phyloP scores from a whole-genome alignment of 92 coral and sea anemone genomes.

The Actinernus sp. region DNA sequence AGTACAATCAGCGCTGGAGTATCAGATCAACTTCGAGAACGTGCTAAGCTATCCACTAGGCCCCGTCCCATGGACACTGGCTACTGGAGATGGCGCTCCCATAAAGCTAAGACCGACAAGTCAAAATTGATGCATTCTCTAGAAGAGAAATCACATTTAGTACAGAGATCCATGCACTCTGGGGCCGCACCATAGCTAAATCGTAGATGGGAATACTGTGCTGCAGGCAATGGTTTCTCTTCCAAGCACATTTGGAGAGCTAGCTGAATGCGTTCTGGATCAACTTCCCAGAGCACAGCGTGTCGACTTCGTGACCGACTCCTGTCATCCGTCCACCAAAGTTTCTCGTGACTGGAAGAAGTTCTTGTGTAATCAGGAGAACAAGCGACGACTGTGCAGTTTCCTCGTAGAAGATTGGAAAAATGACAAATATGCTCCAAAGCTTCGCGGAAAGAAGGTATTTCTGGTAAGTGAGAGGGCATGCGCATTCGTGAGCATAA shows the following conservation, averaged over 20 bases:
- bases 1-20: too few relatives aligned
- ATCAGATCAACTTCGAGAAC: too few relatives aligned
- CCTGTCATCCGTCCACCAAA: constrained; percentile 2
- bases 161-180: too few relatives aligned
- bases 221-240: constrained; percentile 33
- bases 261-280: constrained; percentile 21
- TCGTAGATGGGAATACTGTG: constrained; percentile 13
- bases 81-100: too few relatives aligned
- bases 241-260: constrained; percentile 34
- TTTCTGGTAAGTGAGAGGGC: neutral
- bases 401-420: neutral
- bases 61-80: too few relatives aligned
- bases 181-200: constrained; percentile 13
- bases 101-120: too few relatives aligned
- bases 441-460: constrained; percentile 2
- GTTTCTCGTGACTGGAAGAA: constrained; percentile 16
- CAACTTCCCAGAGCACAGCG: constrained; percentile 15
- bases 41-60: too few relatives aligned
- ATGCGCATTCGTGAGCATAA: too few relatives aligned
- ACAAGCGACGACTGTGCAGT: constrained; percentile 5
- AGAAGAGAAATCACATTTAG: too few relatives aligned
- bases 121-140: too few relatives aligned
- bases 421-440: too few relatives aligned
- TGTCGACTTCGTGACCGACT: constrained; percentile 33
- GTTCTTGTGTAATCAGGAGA: neutral